A percentile compares a stretch with the other conserved stretches of the same genome.
phyloP scores from a whole-genome alignment of 2,888 invertebrate species.

The Ectropis crepuscularia region DNA sequence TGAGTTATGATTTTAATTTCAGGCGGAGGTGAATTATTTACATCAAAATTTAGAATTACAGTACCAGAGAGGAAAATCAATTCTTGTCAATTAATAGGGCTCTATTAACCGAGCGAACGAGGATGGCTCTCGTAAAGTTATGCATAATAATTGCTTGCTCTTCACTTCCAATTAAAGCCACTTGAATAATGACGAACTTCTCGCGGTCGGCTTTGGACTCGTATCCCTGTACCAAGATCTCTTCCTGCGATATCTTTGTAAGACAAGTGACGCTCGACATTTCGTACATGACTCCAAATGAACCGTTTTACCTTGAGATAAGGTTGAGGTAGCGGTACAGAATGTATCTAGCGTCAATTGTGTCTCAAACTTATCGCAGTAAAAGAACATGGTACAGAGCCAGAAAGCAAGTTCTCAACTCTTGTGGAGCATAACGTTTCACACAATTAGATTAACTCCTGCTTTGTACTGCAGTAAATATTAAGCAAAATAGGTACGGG shows the following conservation, averaged over 20 bases:
- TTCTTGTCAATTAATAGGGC: slow-evolving; percentile 61
- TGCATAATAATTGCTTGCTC: slow-evolving; percentile 76
- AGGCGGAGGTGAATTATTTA: slow-evolving; percentile 18
- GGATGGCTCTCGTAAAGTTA: slow-evolving; percentile 69
- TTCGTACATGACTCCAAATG: too few relatives aligned
- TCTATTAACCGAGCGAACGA: slow-evolving; percentile 58
- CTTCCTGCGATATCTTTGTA: too few relatives aligned
- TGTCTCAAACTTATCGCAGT: too few relatives aligned
- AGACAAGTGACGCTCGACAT: too few relatives aligned
- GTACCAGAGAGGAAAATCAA: slow-evolving; percentile 52
- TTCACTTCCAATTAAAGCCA: slow-evolving; percentile 71
- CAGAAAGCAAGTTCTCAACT: slow-evolving; percentile 44
- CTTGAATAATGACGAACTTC: slow-evolving; percentile 63
- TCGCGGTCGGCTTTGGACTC: slow-evolving; percentile 51
- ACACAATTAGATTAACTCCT: slow-evolving; percentile 47
- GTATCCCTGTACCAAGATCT: too few relatives aligned
- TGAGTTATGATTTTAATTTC: slow-evolving; percentile 17
- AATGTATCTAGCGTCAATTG: too few relatives aligned
- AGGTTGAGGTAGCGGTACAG: too few relatives aligned
- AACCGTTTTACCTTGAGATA: too few relatives aligned
- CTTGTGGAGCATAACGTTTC: slow-evolving; percentile 40
- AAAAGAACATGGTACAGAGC: too few relatives aligned
- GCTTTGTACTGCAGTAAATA: slow-evolving; percentile 38
- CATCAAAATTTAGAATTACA: slow-evolving; percentile 40
- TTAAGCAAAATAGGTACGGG: slow-evolving; percentile 23